These are phyloP conservation scores for Phocides pigmalion DNA, from an alignment of 1,140 invertebrate genomes.

Conservation along the genomic window DNA sequence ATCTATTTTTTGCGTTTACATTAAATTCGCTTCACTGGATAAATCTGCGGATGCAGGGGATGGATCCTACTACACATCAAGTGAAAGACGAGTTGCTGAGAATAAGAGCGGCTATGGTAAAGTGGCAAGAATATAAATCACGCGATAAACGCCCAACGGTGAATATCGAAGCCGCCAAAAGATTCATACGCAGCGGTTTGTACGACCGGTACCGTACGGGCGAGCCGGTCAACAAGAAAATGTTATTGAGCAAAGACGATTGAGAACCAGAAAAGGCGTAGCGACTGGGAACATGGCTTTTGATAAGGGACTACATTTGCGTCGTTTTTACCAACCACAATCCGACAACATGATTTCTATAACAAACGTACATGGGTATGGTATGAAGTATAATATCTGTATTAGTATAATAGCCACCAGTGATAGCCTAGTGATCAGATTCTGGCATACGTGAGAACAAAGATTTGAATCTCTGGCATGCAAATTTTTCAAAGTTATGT, in stretches of 20 bases:
- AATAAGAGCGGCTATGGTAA: conserved; percentile 84
- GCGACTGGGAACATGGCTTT: no score
- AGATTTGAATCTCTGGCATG: no score
- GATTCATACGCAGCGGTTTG: conserved; percentile 85
- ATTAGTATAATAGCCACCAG: no score
- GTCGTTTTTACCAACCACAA: no score
- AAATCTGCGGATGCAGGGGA: conserved; percentile 83
- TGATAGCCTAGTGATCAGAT: no score
- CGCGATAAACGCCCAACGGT: conserved; percentile 83
- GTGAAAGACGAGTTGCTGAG: conserved; percentile 85
- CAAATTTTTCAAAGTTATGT: no score
- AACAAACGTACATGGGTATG: no score
- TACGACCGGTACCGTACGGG: conserved; percentile 71
- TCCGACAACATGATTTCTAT: no score
- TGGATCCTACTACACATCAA: conserved; percentile 83
- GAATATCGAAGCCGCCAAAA: conserved; percentile 82
- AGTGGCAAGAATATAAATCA: conserved; percentile 84
- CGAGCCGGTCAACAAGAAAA: conserved; percentile 66
- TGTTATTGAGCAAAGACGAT: conserved; percentile 57
- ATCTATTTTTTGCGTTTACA: conserved; percentile 85
- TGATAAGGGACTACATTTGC: no score
- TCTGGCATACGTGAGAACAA: no score
- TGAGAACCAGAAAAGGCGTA: neutral
- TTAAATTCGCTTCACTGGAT: conserved; percentile 86
- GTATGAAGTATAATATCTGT: no score